These are phyloP conservation scores for Dascyllus trimaculatus DNA, from an alignment of 2,113 vertebrate genomes.

Conservation along the genomic window DNA sequence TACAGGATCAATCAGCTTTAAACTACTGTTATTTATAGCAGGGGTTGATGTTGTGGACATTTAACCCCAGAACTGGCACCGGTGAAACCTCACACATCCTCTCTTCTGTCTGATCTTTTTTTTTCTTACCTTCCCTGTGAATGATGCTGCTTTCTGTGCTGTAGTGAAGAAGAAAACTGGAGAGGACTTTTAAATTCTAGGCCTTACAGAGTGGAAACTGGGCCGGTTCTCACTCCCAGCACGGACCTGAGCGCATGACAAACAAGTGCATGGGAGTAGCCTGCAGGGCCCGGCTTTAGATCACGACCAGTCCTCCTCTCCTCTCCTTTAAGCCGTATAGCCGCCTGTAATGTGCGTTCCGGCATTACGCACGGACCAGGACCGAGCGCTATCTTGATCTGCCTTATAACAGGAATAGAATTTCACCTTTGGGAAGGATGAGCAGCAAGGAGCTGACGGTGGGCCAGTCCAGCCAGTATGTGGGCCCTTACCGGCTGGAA, in stretches of 20 bases:
- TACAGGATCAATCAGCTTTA: conserved; percentile 44
- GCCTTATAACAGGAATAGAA: conserved; percentile 42
- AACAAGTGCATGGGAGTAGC: conserved; percentile 79
- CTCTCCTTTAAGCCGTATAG: conserved; percentile 15
- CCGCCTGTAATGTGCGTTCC: conserved; percentile 76
- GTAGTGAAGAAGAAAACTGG: conserved; percentile 5
- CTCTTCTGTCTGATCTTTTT: conserved; percentile 3
- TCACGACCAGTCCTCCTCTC: conserved; percentile 67
- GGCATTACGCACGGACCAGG: conserved; percentile 70
- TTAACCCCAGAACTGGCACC: conserved; percentile 26
- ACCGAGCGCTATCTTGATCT: conserved; percentile 67
- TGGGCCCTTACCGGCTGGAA: conserved; percentile 87
- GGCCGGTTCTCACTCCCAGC: conserved; percentile 33
- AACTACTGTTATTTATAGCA: conserved; percentile 53
- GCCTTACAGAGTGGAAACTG: conserved; percentile 27
- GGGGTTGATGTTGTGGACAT: conserved; percentile 19
- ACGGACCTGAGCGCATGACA: conserved; percentile 62
- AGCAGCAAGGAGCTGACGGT: conserved; percentile 85
- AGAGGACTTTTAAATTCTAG: conserved; percentile 13
- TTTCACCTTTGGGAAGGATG: conserved; percentile 72
- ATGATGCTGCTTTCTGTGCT: conserved; percentile 42
- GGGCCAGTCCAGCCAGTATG: conserved; percentile 86
- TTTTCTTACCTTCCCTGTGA: neutral
- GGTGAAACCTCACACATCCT: conserved; percentile 30
- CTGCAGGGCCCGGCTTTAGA: conserved; percentile 78